phyloP scores from a whole-genome alignment of 1,140 invertebrate species.

The Thaumatotibia leucotreta region DNA sequence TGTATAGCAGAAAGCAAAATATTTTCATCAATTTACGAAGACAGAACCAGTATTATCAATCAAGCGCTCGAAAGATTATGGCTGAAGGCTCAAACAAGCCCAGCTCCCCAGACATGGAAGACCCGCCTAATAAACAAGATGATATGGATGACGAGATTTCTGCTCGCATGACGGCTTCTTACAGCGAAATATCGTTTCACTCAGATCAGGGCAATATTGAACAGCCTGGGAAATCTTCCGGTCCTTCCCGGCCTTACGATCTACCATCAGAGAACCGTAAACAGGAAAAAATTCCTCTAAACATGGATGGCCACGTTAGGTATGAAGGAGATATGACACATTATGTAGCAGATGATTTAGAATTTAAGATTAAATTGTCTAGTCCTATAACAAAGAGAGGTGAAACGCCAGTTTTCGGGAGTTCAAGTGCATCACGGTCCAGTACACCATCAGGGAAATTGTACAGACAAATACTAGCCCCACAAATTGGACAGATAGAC shows the following conservation, averaged over 20 bases:
- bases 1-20: neutral
- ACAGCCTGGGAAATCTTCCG: conserved; percentile 52
- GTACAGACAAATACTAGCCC: conserved; percentile 84
- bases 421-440: conserved; percentile 76
- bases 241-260: conserved; percentile 60
- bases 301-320: conserved; percentile 88
- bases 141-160: conserved; percentile 60
- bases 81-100: neutral
- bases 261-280: conserved; percentile 61
- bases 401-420: conserved; percentile 77
- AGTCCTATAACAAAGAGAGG: conserved; percentile 84
- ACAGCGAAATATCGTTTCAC: conserved; percentile 89
- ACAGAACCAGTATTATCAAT: neutral
- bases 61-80: conserved; percentile 5
- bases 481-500: conserved; percentile 87
- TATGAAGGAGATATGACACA: conserved; percentile 93
- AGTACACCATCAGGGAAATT: conserved; percentile 79
- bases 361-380: conserved; percentile 86
- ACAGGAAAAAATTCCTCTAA: conserved; percentile 76
- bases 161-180: conserved; percentile 88
- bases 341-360: conserved; percentile 95
- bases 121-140: conserved; percentile 32
- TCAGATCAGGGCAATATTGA: conserved; percentile 77
- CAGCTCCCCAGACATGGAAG: conserved; percentile 19
- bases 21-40: neutral